Conservation (phyloP, 1,140 invertebrate species). For the Achatina immaculata region DNA sequence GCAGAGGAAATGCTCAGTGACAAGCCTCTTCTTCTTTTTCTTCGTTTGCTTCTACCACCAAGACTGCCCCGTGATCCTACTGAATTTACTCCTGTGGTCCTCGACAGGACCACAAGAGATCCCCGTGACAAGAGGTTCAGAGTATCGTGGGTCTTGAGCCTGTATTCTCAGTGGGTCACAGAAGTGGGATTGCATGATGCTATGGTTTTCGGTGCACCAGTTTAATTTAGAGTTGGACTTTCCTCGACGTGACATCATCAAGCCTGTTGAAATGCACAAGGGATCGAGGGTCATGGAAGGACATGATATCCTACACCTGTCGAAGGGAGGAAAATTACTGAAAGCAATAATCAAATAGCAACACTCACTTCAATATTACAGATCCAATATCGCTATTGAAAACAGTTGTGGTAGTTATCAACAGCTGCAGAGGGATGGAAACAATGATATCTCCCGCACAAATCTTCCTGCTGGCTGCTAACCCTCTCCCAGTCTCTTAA, state of each 20-base stretch:
- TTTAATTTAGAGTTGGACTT: background rate
- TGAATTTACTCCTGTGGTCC: too few relatives aligned
- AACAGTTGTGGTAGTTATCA: constrained; percentile 4
- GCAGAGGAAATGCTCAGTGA: too few relatives aligned
- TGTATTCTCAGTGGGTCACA: too few relatives aligned
- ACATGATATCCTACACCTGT: background rate
- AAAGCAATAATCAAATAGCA: background rate
- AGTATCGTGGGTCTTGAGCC: too few relatives aligned
- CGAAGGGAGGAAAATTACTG: background rate
- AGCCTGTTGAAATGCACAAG: background rate
- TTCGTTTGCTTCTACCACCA: too few relatives aligned
- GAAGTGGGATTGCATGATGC: too few relatives aligned
- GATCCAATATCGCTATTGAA: constrained; percentile 1
- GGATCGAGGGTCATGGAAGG: too few relatives aligned
- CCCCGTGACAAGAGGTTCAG: background rate
- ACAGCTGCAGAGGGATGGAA: background rate
- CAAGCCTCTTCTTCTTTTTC: too few relatives aligned
- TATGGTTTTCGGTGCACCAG: too few relatives aligned
- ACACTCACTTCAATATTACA: constrained; percentile 10
- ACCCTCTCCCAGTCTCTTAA: constrained; percentile 23
- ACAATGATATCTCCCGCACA: background rate
- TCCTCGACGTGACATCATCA: background rate
- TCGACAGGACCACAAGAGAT: too few relatives aligned
- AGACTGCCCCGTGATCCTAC: too few relatives aligned
- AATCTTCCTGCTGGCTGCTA: background rate